Percentiles rank a stretch among this genome's conserved stretches.
Conservation (phyloP, 2,113 vertebrate species). For the Microcebus ravelobensis region DNA sequence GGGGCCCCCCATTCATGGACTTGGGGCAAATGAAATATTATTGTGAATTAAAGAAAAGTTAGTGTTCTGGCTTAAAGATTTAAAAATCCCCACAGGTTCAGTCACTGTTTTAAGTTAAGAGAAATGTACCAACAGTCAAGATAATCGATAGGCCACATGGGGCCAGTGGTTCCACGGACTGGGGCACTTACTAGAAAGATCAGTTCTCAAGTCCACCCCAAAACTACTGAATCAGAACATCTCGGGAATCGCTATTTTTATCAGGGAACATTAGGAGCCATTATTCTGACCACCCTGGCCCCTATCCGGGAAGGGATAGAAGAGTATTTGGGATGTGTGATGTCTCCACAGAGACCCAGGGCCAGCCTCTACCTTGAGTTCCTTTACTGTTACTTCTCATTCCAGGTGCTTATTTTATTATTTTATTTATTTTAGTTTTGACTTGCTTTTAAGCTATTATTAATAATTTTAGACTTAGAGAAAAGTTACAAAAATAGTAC, state of each 20-base stretch:
- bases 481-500: neutral
- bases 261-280: neutral
- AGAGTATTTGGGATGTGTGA: neutral
- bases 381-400: neutral
- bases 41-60: neutral
- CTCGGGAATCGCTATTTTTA: neutral
- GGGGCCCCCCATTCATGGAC: too few relatives aligned
- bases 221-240: neutral
- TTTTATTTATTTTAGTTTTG: neutral
- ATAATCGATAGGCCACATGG: neutral
- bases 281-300: neutral
- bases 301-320: neutral
- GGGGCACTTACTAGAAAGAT: neutral
- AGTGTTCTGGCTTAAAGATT: neutral
- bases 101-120: neutral
- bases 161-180: neutral
- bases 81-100: neutral
- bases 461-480: neutral
- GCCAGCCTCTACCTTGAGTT: neutral
- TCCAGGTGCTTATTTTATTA: neutral
- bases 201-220: neutral
- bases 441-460: neutral
- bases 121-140: neutral
- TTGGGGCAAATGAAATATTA: neutral
- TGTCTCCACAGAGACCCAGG: neutral